Conservation (phyloP, 2,113 vertebrate genomes). For the Neopipo cinnamomea region DNA sequence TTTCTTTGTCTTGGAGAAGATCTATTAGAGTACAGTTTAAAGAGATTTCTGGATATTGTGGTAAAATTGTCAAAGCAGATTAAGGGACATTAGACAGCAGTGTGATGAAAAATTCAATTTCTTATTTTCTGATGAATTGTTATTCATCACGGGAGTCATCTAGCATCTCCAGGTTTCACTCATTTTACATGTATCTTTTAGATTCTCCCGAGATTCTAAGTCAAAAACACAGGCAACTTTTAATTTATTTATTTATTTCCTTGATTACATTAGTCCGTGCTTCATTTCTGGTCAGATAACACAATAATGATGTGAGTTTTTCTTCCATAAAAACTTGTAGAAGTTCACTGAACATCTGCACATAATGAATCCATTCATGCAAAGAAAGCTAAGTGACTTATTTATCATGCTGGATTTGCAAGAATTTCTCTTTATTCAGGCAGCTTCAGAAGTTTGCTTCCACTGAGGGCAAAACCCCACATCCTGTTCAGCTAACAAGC, state of each 20-base stretch:
- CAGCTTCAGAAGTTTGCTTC: slow-evolving; percentile 18
- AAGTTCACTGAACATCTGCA: slow-evolving; percentile 71
- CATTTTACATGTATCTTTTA: not conserved
- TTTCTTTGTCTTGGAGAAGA: not conserved
- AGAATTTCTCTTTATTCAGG: not conserved
- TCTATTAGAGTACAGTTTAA: slow-evolving; percentile 21
- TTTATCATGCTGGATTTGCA: slow-evolving; percentile 46
- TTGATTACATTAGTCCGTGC: slow-evolving; percentile 43
- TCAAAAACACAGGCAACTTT: not conserved
- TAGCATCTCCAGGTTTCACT: slow-evolving; percentile 24
- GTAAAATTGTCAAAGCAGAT: slow-evolving; percentile 15
- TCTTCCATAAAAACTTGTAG: slow-evolving; percentile 65
- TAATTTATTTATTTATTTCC: not conserved
- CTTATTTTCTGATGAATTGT: slow-evolving; percentile 46
- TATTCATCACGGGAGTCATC: slow-evolving; percentile 3
- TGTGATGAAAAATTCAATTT: slow-evolving; percentile 36
- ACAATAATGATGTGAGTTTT: slow-evolving; percentile 63
- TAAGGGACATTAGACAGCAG: slow-evolving; percentile 9
- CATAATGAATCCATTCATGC: slow-evolving; percentile 75
- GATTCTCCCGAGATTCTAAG: not conserved
- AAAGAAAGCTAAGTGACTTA: slow-evolving; percentile 45
- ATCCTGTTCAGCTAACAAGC: not conserved
- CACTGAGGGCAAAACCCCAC: not conserved
- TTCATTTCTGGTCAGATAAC: slow-evolving; percentile 66
- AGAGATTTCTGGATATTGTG: slow-evolving; percentile 26